Evolutionary conservation across 2,888 invertebrate genomes (phyloP), one percentile per base, ranked within the genome.

Genomic region (Pycnomerus fuliginosus): DNA sequence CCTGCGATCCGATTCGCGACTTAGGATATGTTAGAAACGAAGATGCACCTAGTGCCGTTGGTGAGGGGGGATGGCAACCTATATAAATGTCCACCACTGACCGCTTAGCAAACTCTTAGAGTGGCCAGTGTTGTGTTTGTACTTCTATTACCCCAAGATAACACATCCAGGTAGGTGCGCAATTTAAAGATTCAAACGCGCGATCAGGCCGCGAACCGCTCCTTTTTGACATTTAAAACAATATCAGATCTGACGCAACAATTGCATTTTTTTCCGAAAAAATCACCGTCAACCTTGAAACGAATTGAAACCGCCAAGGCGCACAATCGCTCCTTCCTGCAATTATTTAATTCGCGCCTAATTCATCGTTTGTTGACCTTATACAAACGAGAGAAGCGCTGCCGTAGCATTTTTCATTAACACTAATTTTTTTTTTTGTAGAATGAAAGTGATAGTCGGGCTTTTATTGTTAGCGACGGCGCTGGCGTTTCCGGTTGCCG

Each of bases 391-490:
- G 14, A 30, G 30, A 29, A 30, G 20, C 20, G 20, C 8, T 8
- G 8, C 20, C 20, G 4, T 5, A 4, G 8, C 4, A 20, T 16
- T n/a, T 38, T 38, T 38, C 23, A 14, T 24, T 11, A 10, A 12
- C 2, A 15, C n/a, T 20, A 12, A 39, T 3, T 20, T 17, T 51
- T 49, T 8, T 52, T 43, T 12, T 61, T 68, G 5, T 76, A 82
- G 80, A 74, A 84, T 82, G 83, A 82, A 80, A 76, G 72, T 82
- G 66, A 74, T 83, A 68, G 61, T 83, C 64, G 65, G 82, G 67
- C 67, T 82, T 64, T 75, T 81, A 68, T 72, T 81, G 59, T 75
- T 77, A 67, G 76, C 66, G 34, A 65, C 71, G 13, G 72, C 67
- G 17, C 60, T 78, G 61, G 77, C 81, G 23, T 79, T 80, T 77